Base-by-base conservation (phyloP, 2,797 vertebrate species). In the Enteromius trimaculatus region DNA sequence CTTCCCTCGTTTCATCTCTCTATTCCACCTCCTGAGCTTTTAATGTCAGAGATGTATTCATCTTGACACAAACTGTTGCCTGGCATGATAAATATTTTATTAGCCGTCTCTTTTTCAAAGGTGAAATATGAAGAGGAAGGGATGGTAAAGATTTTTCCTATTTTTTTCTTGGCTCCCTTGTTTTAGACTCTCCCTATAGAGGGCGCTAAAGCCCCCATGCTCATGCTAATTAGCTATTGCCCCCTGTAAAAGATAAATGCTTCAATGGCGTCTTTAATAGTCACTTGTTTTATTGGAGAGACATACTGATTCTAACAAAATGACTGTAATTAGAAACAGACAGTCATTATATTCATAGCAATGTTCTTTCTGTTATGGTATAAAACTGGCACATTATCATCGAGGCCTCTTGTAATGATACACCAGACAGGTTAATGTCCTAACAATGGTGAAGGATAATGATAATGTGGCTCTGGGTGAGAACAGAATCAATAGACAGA, bases 31-130 rank as follows among this genome's bases (percentile, higher is more conserved):
- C 88, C 87, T 84, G 77, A 85, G 84, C 89, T 90, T 93, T 92
- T 92, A 94, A 93, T 92, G 91, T 92, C 89, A 90, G 81, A 89
- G 84, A 89, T 89, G 90, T 90, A 93, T 88, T 88, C 84, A 84
- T 87, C 86, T 81, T 77, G 86, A 89, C 87, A 86, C 44, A 91
- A 93, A 92, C 88, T 89, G 91, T 92, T 93, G 93, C 90, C 89
- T 92, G 90, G 86, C 91, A 92, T 91, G 89, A 93, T 95, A 93
- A 94, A 95, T 94, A 92, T 95, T 95, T 95, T 90, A 95, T 91
- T 91, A 92, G 90, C 86, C 87, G 77, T 89, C 81, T 77, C 88
- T 42, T 91, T 90, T 93, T 89, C 91, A 90, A 92, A 93, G 91
- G 90, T 90, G 93, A 92, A 93, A 94, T 91, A 92, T 90, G 93